Evolutionary conservation across 1,140 invertebrate genomes (phyloP), one percentile per base, ranked within the genome.

Genomic region (Paramacrobiotus metropolitanus): DNA sequence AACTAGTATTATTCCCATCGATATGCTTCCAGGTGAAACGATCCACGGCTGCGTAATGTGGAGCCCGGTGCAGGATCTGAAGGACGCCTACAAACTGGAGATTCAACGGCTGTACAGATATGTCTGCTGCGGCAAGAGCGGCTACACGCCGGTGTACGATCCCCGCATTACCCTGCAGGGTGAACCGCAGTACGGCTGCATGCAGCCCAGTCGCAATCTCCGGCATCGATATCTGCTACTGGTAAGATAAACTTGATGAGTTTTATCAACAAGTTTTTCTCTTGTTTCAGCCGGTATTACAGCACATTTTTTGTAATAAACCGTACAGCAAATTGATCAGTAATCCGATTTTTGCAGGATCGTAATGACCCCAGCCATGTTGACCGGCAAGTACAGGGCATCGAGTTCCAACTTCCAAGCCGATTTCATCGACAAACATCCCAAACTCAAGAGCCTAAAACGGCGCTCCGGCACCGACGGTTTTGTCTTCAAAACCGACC

Each of bases 41-140:
- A 67, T 76, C 0, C 77, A 73, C 67, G 76, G 76, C 0, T 66
- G 73, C 63, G 75, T 77, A 1, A 65, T 75, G 45, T 77, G 76
- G 76, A 71, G 70, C 64, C 74, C 72, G 44, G 67, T 69, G 44
- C 73, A 77, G 65, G 72, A 75, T 63, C 66, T 75, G 24, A 69
- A 73, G 48, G 65, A 68, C 61, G 72, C 72, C 2, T 77, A 76
- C 65, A 66, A 66, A 60, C 65, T 77, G 2, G 60, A 63, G 31
- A 70, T 77, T 29, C 69, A 75, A 48, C 73, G 74, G 65, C 70
- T 77, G 9, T n/a, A n/a, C n/a, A n/a, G n/a, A n/a, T 77, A 72
- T 62, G 61, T 77, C 1, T 77, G 76, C 66, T 69, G 75, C 64
- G 75, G 74, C 67, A 68, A 67, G 62, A 69, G 76, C 65, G 75